Evolutionary conservation across 1,140 invertebrate species (phyloP).

Genomic region (Sinonovacula constricta): DNA sequence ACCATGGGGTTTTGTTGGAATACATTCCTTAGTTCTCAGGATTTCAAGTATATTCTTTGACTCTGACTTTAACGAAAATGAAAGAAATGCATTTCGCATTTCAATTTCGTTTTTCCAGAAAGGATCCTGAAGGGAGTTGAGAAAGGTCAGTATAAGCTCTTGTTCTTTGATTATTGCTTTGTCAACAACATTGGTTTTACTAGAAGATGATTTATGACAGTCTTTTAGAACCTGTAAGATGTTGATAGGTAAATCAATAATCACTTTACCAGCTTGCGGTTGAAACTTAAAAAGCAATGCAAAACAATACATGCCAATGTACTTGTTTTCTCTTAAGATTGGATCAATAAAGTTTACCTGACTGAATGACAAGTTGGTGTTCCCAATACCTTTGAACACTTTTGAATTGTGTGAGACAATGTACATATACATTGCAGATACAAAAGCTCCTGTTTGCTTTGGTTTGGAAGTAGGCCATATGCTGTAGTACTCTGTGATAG

Average conservation of each 20-base stretch:
- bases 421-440: neutral
- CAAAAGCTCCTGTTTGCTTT: neutral
- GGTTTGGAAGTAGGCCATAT: neutral
- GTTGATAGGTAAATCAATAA: constrained; percentile 12
- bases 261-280: neutral
- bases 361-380: neutral
- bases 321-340: neutral
- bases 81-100: no score
- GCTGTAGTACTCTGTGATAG: neutral
- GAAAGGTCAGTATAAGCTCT: neutral
- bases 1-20: no score
- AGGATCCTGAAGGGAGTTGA: no score
- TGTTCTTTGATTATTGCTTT: neutral
- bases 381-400: neutral
- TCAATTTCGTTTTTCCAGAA: no score
- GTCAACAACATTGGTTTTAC: neutral
- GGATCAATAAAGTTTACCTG: constrained; percentile 18
- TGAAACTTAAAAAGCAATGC: neutral
- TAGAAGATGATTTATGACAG: neutral
- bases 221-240: constrained; percentile 1
- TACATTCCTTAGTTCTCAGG: no score
- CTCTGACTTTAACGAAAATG: no score
- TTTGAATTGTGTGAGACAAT: neutral
- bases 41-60: no score
- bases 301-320: constrained; percentile 8